Base-by-base conservation (phyloP, 2,113 vertebrate species). In the Pterocles orientalis region DNA sequence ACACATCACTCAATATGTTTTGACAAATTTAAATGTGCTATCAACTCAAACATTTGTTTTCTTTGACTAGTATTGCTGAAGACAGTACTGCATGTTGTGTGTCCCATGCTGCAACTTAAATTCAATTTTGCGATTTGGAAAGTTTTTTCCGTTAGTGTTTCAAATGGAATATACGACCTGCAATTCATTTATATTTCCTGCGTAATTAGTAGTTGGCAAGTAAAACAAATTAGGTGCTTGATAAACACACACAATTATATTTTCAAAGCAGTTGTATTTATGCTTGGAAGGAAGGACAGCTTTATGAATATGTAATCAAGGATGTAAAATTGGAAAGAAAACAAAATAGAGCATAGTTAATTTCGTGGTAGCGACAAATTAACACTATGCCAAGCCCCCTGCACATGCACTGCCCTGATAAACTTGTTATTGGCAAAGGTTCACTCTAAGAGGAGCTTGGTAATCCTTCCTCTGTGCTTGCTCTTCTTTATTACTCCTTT, bases 391-490 rank as follows among this genome's bases (percentile, higher is more conserved):
- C 98, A 98, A 98, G 97, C 96, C 97, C 97, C 91, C 93, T 96
- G 97, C 98, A 92, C 98, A 97, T 99, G 99, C 97, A 98, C 70
- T 97, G 97, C 95, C 98, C 98, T 99, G 99, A 99, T 99, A 99
- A 99, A 99, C 98, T 98, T 98, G 97, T 98, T 98, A 97, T 98
- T 99, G 98, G 98, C 98, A 98, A 98, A 98, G 98, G 98, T 98
- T 98, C 98, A 97, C 97, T 97, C 96, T 79, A 95, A 98, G 98
- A 98, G 95, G 95, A 98, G 95, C 97, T 97, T 97, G 58, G 97
- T 98, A 98, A 99, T 99, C 98, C 98, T 95, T 98, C 92, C 96
- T 97, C 97, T 97, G 93, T 97, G 94, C 86, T 95, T 98, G 95
- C 96, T 98, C 96, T 98, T 96, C 97, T 97, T 98, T 98, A 99